Evolutionary conservation across 2,888 invertebrate genomes (phyloP).

Genomic region (Tryphoninae sp.): DNA sequence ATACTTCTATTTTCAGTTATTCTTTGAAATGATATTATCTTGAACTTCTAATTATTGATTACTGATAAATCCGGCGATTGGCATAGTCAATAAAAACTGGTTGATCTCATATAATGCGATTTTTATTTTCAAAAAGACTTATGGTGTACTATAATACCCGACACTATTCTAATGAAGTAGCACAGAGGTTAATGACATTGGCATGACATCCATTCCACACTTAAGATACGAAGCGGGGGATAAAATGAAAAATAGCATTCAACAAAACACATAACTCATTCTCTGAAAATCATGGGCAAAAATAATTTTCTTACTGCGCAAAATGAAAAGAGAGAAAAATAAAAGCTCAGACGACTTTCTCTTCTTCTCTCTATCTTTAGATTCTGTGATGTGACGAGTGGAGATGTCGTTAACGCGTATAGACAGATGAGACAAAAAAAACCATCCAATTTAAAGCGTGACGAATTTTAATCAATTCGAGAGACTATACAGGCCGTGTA

Average conservation of each 20-base stretch:
- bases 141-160: background rate
- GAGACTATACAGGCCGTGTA: conserved; percentile 15
- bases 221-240: conserved; percentile 5
- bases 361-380: conserved; percentile 5
- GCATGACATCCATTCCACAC: background rate
- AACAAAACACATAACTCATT: background rate
- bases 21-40: no score
- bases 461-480: conserved; percentile 56
- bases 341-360: background rate
- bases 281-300: conserved; percentile 47
- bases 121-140: no score
- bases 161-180: conserved; percentile 33
- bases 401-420: background rate
- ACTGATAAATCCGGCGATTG: no score
- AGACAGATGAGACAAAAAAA: conserved; percentile 19
- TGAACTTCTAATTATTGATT: no score
- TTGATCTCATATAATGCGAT: no score
- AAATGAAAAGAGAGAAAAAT: conserved; percentile 14
- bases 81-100: no score
- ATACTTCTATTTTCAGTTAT: no score
- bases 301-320: conserved; percentile 40
- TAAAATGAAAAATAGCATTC: background rate
- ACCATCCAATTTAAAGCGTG: conserved; percentile 55
- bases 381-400: conserved; percentile 23
- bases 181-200: background rate